Conservation (phyloP, 2,113 vertebrate species). For the Setophaga coronata region DNA sequence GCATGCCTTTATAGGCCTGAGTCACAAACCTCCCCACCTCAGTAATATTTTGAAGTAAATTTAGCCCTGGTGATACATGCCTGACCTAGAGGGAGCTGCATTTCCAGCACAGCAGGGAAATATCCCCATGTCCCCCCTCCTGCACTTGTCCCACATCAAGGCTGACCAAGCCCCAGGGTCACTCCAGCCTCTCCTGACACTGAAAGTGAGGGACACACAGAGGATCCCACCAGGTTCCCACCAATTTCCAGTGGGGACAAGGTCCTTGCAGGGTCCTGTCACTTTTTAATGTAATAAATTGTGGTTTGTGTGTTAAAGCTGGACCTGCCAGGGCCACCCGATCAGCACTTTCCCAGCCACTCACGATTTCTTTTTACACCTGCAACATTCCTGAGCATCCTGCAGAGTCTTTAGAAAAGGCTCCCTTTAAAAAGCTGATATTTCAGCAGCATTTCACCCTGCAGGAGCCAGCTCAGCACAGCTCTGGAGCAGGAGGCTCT, state of each 20-base stretch:
- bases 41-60: conserved; percentile 54
- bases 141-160: background rate
- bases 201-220: background rate
- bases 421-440: background rate
- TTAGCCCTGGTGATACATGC: conserved; percentile 48
- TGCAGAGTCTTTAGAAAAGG: background rate
- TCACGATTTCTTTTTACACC: background rate
- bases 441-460: conserved; percentile 12
- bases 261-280: accelerated
- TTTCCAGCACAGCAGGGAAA: conserved; percentile 24
- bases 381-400: background rate
- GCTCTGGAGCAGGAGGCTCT: background rate
- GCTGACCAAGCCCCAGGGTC: accelerated
- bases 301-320: background rate
- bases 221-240: background rate
- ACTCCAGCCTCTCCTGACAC: accelerated
- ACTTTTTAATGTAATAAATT: accelerated
- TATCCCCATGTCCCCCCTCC: background rate
- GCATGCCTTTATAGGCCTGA: conserved; percentile 42
- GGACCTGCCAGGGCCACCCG: background rate
- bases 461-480: conserved; percentile 35
- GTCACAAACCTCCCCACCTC: conserved; percentile 39
- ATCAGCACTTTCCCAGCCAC: background rate
- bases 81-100: conserved; percentile 48
- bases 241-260: background rate